These are phyloP conservation scores for Muscidifurax raptorellus DNA, from an alignment of 1,140 invertebrate genomes.

Conservation along the genomic window DNA sequence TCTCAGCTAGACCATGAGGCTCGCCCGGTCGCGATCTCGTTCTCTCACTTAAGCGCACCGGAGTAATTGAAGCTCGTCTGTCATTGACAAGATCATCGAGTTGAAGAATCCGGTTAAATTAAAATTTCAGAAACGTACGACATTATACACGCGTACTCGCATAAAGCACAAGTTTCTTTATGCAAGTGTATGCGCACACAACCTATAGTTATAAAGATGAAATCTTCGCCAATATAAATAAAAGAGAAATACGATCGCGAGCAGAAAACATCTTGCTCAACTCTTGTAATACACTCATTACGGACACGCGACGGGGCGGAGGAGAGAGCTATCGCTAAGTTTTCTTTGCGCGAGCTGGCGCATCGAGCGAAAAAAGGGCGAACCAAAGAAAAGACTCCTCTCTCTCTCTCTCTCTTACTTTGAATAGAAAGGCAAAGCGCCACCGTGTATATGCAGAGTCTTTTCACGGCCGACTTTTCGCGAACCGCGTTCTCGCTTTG, in stretches of 20 bases:
- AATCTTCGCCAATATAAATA: background rate
- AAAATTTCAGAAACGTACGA: too few relatives aligned
- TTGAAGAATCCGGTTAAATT: background rate
- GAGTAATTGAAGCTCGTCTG: constrained; percentile 18
- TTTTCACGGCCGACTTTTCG: constrained; percentile 45
- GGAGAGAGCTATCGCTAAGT: background rate
- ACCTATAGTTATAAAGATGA: background rate
- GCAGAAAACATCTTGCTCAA: background rate
- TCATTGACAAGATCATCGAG: constrained; percentile 22
- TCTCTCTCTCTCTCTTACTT: constrained; percentile 39
- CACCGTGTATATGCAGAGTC: constrained; percentile 37
- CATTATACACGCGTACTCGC: background rate
- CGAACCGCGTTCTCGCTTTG: background rate
- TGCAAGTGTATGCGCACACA: background rate
- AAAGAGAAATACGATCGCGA: background rate
- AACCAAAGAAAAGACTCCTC: constrained; percentile 19
- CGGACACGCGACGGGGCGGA: background rate
- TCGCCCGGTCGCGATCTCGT: constrained; percentile 7
- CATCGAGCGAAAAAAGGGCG: constrained; percentile 19
- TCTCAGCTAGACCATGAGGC: constrained; percentile 22
- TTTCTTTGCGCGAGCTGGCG: constrained; percentile 7
- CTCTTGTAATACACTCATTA: background rate
- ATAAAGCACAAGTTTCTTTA: too few relatives aligned
- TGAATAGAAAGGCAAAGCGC: constrained; percentile 45
- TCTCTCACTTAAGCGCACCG: background rate